Evolutionary conservation across 92 coral and sea anemone species (phyloP), one percentile per base, ranked within the genome.

Genomic region (Zoanthus sociatus): DNA sequence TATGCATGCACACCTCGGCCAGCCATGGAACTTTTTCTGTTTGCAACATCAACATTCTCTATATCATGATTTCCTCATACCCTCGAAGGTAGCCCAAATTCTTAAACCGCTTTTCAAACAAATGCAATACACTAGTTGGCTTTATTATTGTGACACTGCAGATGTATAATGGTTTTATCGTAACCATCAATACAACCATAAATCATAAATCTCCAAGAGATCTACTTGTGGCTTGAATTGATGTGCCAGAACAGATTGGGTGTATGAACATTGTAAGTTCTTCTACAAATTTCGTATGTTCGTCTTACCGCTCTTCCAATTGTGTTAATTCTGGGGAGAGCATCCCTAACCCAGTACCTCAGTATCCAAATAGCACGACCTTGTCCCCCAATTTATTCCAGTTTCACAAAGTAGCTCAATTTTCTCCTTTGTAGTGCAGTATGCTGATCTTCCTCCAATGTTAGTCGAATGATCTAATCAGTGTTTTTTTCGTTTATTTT

Each of bases 1-100:
- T 66, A n/a, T n/a, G n/a, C n/a, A 18, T 87, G 48, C 45, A 70
- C 76, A 69, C 61, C 47, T 79, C 79, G 48, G 58, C 91, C 88
- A 44, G 88, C 88, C 30, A 82, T 83, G 37, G 82, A 50, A 60
- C 91, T 88, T 18, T 88, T 88, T 15, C 87, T 68, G 63, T 68
- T 72, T 11, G 73, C 77, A 70, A 89, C 89, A 75, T 68, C 89
- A 83, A 64, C 67, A 71, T 89, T 89, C 76, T 89, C 92, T 66
- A 84, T 90, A 55, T 90, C 92, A 18, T 71, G 32, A 86, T 85
- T 87, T 51, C 79, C 87, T 14, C 82, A 51, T 30, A 89, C 81
- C 37, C 90, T 47, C 6, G 89, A 85, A 31, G 92, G 89, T 33
- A 89, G 86, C 44, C 92, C 92, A 70, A 64, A 89, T 13, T 78